Percentiles rank a stretch among this genome's conserved stretches.
Evolutionary conservation across 2,888 invertebrate genomes (phyloP).

Genomic region (Philonicus albiceps): DNA sequence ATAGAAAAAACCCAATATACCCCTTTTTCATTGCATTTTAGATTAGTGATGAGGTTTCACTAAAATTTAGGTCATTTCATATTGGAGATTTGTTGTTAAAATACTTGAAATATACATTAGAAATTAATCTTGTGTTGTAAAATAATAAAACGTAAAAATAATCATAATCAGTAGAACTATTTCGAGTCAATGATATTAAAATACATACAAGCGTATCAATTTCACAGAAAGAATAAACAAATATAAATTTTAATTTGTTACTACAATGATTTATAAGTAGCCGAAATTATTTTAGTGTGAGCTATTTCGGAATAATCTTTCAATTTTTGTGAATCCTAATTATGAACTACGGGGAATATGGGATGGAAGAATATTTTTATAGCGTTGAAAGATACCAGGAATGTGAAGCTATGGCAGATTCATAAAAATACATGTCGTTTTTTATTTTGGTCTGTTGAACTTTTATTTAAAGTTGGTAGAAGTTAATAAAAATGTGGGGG

Average conservation of each 20-base stretch:
- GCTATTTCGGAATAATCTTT: not conserved
- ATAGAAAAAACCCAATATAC: too few relatives aligned
- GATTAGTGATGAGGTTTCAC: too few relatives aligned
- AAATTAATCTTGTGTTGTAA: too few relatives aligned
- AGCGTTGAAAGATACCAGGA: not conserved
- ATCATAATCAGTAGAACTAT: not conserved
- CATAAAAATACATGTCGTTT: not conserved
- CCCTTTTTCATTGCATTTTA: too few relatives aligned
- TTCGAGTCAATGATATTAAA: not conserved
- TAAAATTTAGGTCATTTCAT: too few relatives aligned
- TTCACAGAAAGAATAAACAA: not conserved
- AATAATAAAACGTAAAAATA: too few relatives aligned
- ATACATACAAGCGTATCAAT: not conserved
- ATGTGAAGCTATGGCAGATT: not conserved
- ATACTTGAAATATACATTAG: too few relatives aligned
- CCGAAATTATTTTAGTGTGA: too few relatives aligned
- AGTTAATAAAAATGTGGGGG: too few relatives aligned
- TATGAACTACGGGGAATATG: not conserved
- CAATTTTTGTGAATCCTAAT: not conserved
- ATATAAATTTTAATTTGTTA: not conserved
- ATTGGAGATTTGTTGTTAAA: too few relatives aligned
- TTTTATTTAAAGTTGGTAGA: too few relatives aligned
- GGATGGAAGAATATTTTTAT: not conserved
- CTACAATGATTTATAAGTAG: too few relatives aligned
- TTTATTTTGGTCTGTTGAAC: not conserved